Conservation (phyloP, 2,888 invertebrate genomes). For the Salpingus planirostris region DNA sequence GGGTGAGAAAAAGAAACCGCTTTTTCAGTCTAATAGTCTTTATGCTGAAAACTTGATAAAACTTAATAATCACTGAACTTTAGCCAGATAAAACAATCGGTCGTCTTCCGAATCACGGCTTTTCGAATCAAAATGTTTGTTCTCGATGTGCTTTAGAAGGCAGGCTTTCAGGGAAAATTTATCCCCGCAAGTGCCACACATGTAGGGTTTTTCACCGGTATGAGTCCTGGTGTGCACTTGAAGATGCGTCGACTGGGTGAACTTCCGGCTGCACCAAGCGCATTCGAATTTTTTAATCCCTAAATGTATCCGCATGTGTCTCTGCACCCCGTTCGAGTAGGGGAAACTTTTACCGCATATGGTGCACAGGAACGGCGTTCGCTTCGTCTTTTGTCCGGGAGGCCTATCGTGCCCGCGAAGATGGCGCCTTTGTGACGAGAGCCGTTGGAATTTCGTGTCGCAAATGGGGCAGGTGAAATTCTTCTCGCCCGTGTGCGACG, state of each 20-base stretch:
- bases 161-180: conserved; percentile 30
- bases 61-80: no score
- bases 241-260: conserved; percentile 40
- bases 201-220: conserved; percentile 44
- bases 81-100: no score
- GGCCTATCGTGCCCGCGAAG: conserved; percentile 27
- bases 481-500: conserved; percentile 30
- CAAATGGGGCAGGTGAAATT: conserved; percentile 30
- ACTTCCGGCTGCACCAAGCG: conserved; percentile 35
- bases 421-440: conserved; percentile 30
- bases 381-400: conserved; percentile 31
- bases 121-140: no score
- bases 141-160: conserved; percentile 28
- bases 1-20: no score
- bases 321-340: conserved; percentile 31
- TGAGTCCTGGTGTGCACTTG: conserved; percentile 46
- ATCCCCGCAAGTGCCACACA: conserved; percentile 44
- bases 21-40: no score
- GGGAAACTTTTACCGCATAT: conserved; percentile 37
- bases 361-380: conserved; percentile 33
- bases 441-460: conserved; percentile 29
- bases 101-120: no score
- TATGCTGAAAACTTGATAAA: no score
- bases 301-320: conserved; percentile 38
- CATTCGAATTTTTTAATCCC: conserved; percentile 37